Evolutionary conservation across 2,797 vertebrate genomes (phyloP).

Genomic region (Potorous gilbertii): DNA sequence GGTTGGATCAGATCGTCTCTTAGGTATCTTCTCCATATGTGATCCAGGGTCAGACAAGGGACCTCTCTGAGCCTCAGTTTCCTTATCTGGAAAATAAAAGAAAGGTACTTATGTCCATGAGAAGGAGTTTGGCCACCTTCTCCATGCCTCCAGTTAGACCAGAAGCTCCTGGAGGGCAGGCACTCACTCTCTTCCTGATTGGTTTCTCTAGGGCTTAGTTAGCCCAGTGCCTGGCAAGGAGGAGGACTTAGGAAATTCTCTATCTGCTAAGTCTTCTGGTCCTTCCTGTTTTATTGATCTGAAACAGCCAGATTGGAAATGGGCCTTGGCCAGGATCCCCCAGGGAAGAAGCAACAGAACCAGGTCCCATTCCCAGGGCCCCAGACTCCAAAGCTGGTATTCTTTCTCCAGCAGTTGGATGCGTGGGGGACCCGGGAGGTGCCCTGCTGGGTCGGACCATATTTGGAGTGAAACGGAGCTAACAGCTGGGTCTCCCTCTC

Average conservation of each 20-base stretch:
- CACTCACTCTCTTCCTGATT: background rate
- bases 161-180: background rate
- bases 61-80: no score
- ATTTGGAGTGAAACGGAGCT: background rate
- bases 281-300: background rate
- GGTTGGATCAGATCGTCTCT: no score
- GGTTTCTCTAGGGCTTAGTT: background rate
- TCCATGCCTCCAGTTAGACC: background rate
- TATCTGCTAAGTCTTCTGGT: background rate
- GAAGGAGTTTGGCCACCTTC: background rate
- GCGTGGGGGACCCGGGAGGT: background rate
- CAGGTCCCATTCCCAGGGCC: background rate
- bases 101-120: no score
- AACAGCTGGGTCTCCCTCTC: background rate
- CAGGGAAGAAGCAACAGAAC: background rate
- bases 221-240: background rate
- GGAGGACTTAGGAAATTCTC: background rate
- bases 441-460: background rate
- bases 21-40: background rate
- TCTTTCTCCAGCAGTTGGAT: background rate
- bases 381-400: background rate
- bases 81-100: no score
- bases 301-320: background rate
- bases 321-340: background rate
- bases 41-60: background rate